Conservation (phyloP, 1,140 invertebrate species). For the Chrysomallon squamiferum region DNA sequence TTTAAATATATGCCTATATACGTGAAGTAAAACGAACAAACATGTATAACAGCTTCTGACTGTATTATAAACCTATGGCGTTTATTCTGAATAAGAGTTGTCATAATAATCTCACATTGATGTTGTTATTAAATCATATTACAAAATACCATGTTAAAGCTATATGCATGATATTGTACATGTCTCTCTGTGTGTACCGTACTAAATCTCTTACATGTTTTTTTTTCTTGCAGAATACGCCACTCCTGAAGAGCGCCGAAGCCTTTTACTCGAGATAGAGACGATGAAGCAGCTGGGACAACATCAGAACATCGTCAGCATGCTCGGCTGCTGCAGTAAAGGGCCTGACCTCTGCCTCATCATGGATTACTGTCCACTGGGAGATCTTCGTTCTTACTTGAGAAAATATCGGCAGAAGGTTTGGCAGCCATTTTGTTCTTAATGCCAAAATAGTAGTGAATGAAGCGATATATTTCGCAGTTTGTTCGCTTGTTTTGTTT, state of each 20-base stretch:
- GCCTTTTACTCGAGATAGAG: slow-evolving; percentile 51
- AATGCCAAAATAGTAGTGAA: background rate
- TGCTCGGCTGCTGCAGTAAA: slow-evolving; percentile 55
- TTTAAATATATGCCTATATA: too few species aligned
- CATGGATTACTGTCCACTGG: slow-evolving; percentile 91
- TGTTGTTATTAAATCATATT: too few species aligned
- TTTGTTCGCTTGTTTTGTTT: too few species aligned
- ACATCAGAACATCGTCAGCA: slow-evolving; percentile 53
- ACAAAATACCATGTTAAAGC: too few species aligned
- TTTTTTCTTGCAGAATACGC: slow-evolving; percentile 34
- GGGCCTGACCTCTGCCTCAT: slow-evolving; percentile 68
- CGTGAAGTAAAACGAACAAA: too few species aligned
- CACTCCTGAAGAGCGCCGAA: slow-evolving; percentile 45
- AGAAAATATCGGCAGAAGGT: slow-evolving; percentile 73
- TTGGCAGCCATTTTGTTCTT: background rate
- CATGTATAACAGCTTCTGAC: too few species aligned
- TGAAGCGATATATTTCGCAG: background rate
- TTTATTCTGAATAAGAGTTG: too few species aligned
- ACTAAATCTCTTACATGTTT: too few species aligned
- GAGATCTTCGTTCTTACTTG: slow-evolving; percentile 88
- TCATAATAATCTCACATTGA: too few species aligned
- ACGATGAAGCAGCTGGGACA: slow-evolving; percentile 56
- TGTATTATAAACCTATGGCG: too few species aligned
- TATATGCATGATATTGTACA: too few species aligned
- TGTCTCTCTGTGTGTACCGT: too few species aligned